A percentile compares a stretch with the other conserved stretches of the same genome.
Conservation (phyloP, 2,888 invertebrate genomes). For the Leucoma salicis region DNA sequence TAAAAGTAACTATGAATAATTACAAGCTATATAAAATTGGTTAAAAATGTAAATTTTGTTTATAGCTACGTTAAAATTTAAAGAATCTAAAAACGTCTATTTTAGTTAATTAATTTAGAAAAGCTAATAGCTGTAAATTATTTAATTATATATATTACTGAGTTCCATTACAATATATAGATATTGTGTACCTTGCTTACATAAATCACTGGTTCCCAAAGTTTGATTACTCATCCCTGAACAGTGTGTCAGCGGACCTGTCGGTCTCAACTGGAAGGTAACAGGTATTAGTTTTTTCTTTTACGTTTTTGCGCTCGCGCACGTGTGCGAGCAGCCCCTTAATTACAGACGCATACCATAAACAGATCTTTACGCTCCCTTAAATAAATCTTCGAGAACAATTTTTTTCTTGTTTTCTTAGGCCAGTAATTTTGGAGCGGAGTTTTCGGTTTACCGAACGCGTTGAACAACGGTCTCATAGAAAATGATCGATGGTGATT, state of each 20-base stretch:
- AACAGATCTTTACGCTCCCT: slow-evolving; percentile 83
- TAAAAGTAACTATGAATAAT: too few species aligned
- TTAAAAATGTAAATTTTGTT: too few species aligned
- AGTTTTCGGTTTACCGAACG: slow-evolving; percentile 69
- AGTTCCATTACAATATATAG: too few species aligned
- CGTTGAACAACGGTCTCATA: slow-evolving; percentile 46
- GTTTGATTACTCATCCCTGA: slow-evolving; percentile 57
- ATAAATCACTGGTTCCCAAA: slow-evolving; percentile 37
- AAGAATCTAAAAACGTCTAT: too few species aligned
- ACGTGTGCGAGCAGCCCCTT: slow-evolving; percentile 79
- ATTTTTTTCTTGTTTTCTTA: slow-evolving; percentile 73
- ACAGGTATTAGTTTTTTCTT: slow-evolving; percentile 78
- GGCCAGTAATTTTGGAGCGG: slow-evolving; percentile 68
- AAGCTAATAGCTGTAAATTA: too few species aligned
- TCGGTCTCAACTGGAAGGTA: slow-evolving; percentile 65
- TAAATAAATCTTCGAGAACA: slow-evolving; percentile 74
- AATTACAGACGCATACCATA: slow-evolving; percentile 82
- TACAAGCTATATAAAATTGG: too few species aligned
- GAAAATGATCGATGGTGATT: slow-evolving; percentile 68
- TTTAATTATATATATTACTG: too few species aligned
- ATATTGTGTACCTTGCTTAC: too few species aligned
- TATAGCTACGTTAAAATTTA: too few species aligned
- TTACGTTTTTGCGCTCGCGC: slow-evolving; percentile 74
- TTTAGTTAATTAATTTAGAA: too few species aligned
- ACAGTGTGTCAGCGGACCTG: slow-evolving; percentile 79